Conservation (phyloP, 2,113 vertebrate species). For the Chrysemys picta region DNA sequence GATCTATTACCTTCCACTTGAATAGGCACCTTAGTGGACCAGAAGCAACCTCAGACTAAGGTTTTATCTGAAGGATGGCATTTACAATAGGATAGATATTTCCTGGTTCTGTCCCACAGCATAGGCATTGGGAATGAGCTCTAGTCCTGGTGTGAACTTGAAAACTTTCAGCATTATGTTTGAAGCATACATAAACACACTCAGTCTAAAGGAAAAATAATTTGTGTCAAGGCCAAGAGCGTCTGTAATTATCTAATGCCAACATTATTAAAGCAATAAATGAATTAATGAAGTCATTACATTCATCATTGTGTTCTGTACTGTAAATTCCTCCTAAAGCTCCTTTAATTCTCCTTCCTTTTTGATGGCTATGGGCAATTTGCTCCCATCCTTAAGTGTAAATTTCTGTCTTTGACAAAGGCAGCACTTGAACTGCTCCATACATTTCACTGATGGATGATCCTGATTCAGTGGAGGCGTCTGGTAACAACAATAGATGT, state of each 20-base stretch:
- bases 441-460: background rate
- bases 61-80: background rate
- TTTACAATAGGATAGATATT: background rate
- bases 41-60: accelerated
- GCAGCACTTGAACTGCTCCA: conserved; percentile 20
- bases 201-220: background rate
- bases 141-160: background rate
- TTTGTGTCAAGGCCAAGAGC: background rate
- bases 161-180: background rate
- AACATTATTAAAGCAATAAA: conserved; percentile 44
- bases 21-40: background rate
- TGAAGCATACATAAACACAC: background rate
- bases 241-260: conserved; percentile 6
- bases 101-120: background rate
- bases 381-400: background rate
- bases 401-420: conserved; percentile 1
- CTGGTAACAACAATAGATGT: background rate
- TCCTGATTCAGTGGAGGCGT: background rate
- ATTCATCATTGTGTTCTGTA: background rate
- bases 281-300: conserved; percentile 2
- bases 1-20: background rate
- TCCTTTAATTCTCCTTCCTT: conserved; percentile 14
- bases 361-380: conserved; percentile 36
- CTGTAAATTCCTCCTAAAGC: conserved; percentile 22
- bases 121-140: background rate